phyloP scores from a whole-genome alignment of 2,113 vertebrate species.

The Leucoraja erinaceus region DNA sequence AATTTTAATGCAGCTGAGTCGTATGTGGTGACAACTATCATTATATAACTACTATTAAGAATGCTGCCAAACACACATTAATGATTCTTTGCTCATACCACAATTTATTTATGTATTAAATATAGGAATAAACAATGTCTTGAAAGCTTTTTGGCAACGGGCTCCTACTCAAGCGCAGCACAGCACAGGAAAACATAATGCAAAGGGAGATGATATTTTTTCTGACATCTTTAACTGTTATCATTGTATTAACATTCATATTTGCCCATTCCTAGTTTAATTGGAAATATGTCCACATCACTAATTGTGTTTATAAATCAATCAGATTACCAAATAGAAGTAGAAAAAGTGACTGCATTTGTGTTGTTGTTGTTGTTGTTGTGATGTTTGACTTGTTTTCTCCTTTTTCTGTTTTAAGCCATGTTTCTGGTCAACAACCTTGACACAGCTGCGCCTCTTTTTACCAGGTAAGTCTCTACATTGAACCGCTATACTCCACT shows the following conservation, averaged over 20 bases:
- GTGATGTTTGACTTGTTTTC: too few relatives aligned
- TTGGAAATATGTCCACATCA: background rate
- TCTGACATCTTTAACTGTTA: background rate
- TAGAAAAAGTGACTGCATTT: background rate
- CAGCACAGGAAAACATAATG: background rate
- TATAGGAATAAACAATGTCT: background rate
- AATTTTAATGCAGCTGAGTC: conserved; percentile 20
- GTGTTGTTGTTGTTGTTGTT: background rate
- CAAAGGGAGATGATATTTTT: background rate
- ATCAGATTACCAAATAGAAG: background rate
- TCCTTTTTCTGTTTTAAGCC: too few relatives aligned
- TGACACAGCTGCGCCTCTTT: too few relatives aligned
- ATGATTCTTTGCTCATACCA: background rate
- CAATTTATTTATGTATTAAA: conserved; percentile 25
- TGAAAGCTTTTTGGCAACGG: conserved; percentile 2
- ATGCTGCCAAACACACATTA: background rate
- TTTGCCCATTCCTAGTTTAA: background rate
- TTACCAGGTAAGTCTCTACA: too few relatives aligned
- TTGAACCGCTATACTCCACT: too few relatives aligned
- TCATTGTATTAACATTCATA: background rate
- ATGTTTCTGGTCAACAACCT: too few relatives aligned
- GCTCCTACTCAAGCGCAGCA: background rate
- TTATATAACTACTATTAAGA: conserved; percentile 6
- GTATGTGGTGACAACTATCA: background rate
- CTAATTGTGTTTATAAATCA: background rate